Base-by-base conservation (phyloP, 2,113 vertebrate genomes). In the Thomomys bottae region DNA sequence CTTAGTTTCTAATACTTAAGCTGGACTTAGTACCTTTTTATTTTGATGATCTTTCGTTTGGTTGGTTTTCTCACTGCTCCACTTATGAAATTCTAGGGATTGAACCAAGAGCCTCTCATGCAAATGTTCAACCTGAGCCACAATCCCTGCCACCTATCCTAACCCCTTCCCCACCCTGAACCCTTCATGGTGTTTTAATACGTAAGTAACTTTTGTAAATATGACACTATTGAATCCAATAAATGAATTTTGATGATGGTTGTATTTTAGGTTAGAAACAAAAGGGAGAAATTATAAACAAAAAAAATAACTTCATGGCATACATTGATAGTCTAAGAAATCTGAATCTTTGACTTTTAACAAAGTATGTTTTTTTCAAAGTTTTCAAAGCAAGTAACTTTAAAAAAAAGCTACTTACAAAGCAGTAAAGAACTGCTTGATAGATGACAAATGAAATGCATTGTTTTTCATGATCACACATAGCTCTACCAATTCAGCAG, bases 381-480 rank as follows among this genome's bases (percentile, higher is more conserved):
- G 20, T 38, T 76, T 92, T 91, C 71, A 76, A n/a, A 76, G 61
- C 49, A 92, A 89, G 12, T 34, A 30, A 34, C 14, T 14, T 54
- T 61, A 76, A 80, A 80, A 88, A 86, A 3, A 28, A 28, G 45
- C 11, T 2, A 11, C 91, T 82, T 85, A 66, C 68, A 54, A 86
- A 95, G n/a, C 57, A 82, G 38, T 30, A 45, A 67, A 64, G 64
- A 63, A 83, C 49, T 18, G 49, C 49, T 54, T 54, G 11, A 54
- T 18, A 71, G 15, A 40, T 26, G 26, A 23, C 6, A 72, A 86
- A 59, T 32, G 1, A 75, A 70, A 67, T 67, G 75, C 0, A 20
- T 0, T 76, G 42, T 40, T 87, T 94, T 75, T 66, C 80, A 90
- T 84, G 61, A 82, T 79, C 63, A 85, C 30, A 75, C 30, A 28